These are phyloP conservation scores for Phataginus tetradactyla DNA, from an alignment of 2,797 vertebrate species.

Conservation along the genomic window DNA sequence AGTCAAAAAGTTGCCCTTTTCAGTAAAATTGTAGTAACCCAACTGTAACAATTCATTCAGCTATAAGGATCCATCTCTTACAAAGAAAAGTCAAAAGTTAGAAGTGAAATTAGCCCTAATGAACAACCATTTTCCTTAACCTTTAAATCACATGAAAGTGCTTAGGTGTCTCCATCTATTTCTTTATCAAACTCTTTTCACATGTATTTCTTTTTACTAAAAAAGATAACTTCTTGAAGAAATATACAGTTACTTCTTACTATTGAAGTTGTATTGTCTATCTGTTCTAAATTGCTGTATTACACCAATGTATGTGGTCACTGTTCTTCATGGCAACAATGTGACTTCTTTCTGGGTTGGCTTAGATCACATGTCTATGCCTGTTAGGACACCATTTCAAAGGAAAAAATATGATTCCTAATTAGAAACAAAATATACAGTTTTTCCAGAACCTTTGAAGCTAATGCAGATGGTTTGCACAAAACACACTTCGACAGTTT, in stretches of 20 bases:
- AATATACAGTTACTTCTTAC: neutral
- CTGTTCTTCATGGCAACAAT: neutral
- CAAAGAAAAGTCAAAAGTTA: neutral
- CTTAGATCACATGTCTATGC: neutral
- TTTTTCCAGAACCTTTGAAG: neutral
- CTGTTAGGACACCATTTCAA: neutral
- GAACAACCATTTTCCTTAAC: neutral
- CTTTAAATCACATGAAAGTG: conserved; percentile 11
- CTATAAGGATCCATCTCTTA: conserved; percentile 14
- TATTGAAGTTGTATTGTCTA: neutral
- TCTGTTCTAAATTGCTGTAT: neutral
- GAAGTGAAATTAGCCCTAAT: conserved; percentile 12
- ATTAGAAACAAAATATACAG: neutral
- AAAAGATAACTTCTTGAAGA: conserved; percentile 27
- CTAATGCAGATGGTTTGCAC: neutral
- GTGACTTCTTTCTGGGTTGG: neutral
- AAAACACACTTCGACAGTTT: conserved; percentile 10
- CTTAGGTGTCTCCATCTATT: neutral
- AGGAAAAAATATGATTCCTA: neutral
- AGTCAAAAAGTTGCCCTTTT: neutral
- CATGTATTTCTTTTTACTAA: conserved; percentile 17
- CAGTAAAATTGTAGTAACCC: neutral
- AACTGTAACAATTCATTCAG: neutral
- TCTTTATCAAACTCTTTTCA: neutral
- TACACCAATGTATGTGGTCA: neutral